These are phyloP conservation scores for Stegana nigrithorax DNA, from an alignment of 2,888 invertebrate species.

Conservation along the genomic window DNA sequence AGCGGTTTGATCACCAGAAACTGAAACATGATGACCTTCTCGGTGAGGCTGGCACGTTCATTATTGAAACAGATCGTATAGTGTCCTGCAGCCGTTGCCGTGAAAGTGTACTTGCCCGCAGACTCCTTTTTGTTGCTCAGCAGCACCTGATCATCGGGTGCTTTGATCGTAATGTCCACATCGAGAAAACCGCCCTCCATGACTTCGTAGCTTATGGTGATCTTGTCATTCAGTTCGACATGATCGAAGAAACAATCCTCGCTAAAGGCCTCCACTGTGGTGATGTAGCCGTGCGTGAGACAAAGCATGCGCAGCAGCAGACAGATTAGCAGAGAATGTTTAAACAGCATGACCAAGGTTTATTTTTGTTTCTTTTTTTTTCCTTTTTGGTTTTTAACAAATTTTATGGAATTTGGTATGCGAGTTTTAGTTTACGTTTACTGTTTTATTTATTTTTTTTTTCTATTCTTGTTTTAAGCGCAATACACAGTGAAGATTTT, in stretches of 20 bases:
- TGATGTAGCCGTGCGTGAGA: slow-evolving; percentile 26
- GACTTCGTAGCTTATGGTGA: slow-evolving; percentile 44
- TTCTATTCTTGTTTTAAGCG: too few species aligned
- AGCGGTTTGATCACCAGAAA: slow-evolving; percentile 35
- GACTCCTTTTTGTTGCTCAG: slow-evolving; percentile 31
- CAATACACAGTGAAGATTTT: too few species aligned
- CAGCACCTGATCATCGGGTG: slow-evolving; percentile 29
- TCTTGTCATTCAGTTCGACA: slow-evolving; percentile 34
- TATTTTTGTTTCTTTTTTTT: background rate
- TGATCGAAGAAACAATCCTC: slow-evolving; percentile 41
- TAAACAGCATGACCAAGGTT: background rate
- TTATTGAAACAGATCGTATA: slow-evolving; percentile 45
- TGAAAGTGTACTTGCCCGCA: slow-evolving; percentile 43
- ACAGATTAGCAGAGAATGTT: background rate
- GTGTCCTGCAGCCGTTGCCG: slow-evolving; percentile 31
- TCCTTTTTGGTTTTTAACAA: background rate
- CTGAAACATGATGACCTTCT: slow-evolving; percentile 49
- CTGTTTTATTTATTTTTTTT: background rate
- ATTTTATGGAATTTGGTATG: too few species aligned
- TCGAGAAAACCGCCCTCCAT: slow-evolving; percentile 52
- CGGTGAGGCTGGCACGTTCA: slow-evolving; percentile 39
- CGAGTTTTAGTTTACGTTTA: too few species aligned
- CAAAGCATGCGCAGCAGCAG: background rate
- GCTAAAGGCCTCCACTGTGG: slow-evolving; percentile 50
- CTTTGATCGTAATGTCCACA: slow-evolving; percentile 35